Evolutionary conservation across 2,797 vertebrate genomes (phyloP).

Genomic region (Macropodus opercularis): DNA sequence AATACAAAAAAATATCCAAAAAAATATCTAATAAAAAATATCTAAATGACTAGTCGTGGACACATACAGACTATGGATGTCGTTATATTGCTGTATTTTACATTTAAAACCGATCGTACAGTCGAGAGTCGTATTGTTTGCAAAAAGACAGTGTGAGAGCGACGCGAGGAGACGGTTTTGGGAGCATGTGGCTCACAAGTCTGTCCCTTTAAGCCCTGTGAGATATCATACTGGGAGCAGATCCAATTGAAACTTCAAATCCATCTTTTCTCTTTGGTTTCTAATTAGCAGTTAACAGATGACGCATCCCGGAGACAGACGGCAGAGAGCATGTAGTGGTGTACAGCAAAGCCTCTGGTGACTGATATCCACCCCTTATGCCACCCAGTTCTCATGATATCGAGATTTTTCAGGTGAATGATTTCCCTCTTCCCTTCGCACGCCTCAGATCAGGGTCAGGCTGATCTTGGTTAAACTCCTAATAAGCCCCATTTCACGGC

Average conservation of each 20-base stretch:
- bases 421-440: constrained; percentile 45
- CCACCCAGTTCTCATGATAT: constrained; percentile 61
- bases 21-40: too few relatives aligned
- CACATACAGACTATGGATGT: not conserved
- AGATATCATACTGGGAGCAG: constrained; percentile 64
- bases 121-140: constrained; percentile 19
- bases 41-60: too few relatives aligned
- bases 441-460: constrained; percentile 49
- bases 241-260: constrained; percentile 74
- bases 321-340: constrained; percentile 34
- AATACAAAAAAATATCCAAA: too few relatives aligned
- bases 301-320: constrained; percentile 63
- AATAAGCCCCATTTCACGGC: constrained; percentile 78
- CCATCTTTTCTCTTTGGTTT: constrained; percentile 72
- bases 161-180: constrained; percentile 50
- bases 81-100: constrained; percentile 1
- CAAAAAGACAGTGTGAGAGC: constrained; percentile 41
- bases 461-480: constrained; percentile 76
- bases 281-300: constrained; percentile 73
- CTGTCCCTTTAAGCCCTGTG: constrained; percentile 61
- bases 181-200: constrained; percentile 57
- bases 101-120: constrained; percentile 14
- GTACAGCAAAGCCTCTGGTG: constrained; percentile 56
- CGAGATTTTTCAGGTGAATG: constrained; percentile 62
- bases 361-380: constrained; percentile 50